Conservation (phyloP, 2,113 vertebrate genomes). For the Thalassarche chlororhynchos region DNA sequence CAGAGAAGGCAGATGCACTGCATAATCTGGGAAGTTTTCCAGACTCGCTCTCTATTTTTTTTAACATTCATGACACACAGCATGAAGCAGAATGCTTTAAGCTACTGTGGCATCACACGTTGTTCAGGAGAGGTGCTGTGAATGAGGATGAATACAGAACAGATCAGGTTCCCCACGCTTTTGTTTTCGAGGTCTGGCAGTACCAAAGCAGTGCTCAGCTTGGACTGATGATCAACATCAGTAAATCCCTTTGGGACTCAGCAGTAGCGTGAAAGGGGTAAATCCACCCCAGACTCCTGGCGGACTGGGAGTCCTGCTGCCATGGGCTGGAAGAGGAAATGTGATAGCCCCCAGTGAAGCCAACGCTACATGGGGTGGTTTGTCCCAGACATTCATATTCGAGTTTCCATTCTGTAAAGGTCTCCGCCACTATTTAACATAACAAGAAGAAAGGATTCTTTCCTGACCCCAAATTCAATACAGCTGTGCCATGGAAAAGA, state of each 20-base stretch:
- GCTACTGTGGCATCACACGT: neutral
- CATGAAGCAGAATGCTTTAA: neutral
- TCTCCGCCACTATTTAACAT: neutral
- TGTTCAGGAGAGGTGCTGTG: neutral
- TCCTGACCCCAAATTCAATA: neutral
- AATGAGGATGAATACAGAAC: neutral
- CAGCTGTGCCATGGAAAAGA: neutral
- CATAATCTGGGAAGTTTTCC: neutral
- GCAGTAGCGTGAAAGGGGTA: neutral
- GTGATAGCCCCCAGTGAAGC: neutral
- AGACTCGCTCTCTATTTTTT: neutral
- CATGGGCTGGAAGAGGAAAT: neutral
- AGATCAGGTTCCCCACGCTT: neutral
- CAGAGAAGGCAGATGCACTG: neutral
- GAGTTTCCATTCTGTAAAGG: neutral
- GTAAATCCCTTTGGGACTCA: neutral
- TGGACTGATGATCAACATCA: neutral
- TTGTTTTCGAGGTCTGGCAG: neutral
- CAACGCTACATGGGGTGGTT: neutral
- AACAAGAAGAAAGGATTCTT: neutral
- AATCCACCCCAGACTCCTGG: neutral
- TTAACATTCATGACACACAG: neutral
- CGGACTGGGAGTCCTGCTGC: neutral
- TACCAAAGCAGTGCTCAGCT: neutral
- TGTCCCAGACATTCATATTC: neutral